These are phyloP conservation scores for Lipophrys pholis DNA, from an alignment of 2,113 vertebrate species.

Conservation along the genomic window DNA sequence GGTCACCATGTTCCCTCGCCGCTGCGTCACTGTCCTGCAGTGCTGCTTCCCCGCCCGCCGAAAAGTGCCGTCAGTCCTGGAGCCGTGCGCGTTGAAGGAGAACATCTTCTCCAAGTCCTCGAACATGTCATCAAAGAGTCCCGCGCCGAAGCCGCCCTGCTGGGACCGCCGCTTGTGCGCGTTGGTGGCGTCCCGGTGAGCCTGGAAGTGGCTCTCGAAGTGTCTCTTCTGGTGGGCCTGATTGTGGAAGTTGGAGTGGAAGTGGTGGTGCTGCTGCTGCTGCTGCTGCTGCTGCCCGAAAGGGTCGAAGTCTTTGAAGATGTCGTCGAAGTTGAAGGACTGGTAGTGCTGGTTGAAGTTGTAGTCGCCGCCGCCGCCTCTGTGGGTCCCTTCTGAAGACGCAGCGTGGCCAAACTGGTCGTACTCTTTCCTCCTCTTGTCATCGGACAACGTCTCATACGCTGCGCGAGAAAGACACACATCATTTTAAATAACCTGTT, in stretches of 20 bases:
- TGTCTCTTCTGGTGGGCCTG: conserved; percentile 87
- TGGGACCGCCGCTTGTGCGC: conserved; percentile 87
- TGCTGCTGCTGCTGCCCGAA: conserved; percentile 85
- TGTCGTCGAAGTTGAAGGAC: conserved; percentile 93
- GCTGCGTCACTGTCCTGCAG: conserved; percentile 96
- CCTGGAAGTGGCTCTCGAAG: conserved; percentile 92
- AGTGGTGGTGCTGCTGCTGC: conserved; percentile 78
- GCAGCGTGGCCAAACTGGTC: conserved; percentile 87
- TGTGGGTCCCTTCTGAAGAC: conserved; percentile 71
- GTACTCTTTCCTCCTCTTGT: conserved; percentile 89
- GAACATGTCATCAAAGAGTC: conserved; percentile 93
- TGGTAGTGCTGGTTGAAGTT: conserved; percentile 85
- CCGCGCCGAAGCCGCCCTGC: conserved; percentile 87
- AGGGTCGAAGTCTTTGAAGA: conserved; percentile 92
- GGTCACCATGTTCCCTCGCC: conserved; percentile 97
- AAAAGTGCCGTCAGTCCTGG: conserved; percentile 86
- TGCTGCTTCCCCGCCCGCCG: conserved; percentile 88
- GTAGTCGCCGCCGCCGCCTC: conserved; percentile 70
- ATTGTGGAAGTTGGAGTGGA: conserved; percentile 56
- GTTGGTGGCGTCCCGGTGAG: conserved; percentile 84
- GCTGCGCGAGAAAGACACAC: conserved; percentile 80
- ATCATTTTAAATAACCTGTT: not conserved
- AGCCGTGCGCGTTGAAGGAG: conserved; percentile 87
- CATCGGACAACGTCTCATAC: conserved; percentile 94
- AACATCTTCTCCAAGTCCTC: conserved; percentile 99